Percentiles rank a stretch among this genome's conserved stretches.
Conservation (phyloP, 2,113 vertebrate species). For the Crotalus helleri region DNA sequence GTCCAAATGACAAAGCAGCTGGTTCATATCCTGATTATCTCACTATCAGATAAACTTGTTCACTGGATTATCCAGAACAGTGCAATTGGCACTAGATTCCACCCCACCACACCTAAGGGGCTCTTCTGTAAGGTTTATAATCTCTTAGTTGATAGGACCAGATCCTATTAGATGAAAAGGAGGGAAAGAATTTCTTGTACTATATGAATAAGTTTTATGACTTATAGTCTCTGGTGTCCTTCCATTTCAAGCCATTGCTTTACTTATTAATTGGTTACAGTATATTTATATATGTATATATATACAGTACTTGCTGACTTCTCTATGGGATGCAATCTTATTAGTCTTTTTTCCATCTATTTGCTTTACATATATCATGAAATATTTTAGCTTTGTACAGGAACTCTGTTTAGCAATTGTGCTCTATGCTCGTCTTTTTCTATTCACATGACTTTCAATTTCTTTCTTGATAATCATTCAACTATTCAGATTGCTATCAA, state of each 20-base stretch:
- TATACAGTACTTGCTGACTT: not conserved
- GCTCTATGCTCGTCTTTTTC: not conserved
- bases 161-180: not conserved
- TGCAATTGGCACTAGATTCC: not conserved
- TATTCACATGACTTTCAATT: not conserved
- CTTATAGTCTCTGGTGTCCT: not conserved
- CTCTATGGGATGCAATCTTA: not conserved
- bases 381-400: not conserved
- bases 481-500: not conserved
- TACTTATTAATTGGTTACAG: not conserved
- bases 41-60: not conserved
- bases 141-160: not conserved
- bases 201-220: not conserved
- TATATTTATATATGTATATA: not conserved
- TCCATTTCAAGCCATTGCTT: not conserved
- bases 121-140: not conserved
- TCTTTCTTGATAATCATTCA: not conserved
- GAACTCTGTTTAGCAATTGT: not conserved
- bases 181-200: not conserved
- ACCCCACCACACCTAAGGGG: not conserved
- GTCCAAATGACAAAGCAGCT: not conserved
- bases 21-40: not conserved
- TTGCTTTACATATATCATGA: not conserved
- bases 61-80: not conserved
- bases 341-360: not conserved